A percentile compares a stretch with the other conserved stretches of the same genome.
phyloP scores from a whole-genome alignment of 2,888 invertebrate genomes.

The Archips crataeganus region DNA sequence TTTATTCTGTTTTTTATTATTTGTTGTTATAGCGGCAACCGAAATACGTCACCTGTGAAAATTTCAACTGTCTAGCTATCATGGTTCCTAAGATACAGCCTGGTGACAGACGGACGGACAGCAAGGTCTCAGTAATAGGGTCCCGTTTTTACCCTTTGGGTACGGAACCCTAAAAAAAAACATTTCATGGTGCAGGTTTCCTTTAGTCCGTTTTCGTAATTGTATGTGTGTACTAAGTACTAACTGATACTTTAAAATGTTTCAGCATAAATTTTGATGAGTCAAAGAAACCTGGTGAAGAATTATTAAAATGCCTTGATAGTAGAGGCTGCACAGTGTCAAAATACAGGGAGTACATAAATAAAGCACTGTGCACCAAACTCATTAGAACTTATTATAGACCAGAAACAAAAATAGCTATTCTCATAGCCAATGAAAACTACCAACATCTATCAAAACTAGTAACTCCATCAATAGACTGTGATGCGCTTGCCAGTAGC shows the following conservation, averaged over 20 bases:
- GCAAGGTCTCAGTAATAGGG: too few relatives aligned
- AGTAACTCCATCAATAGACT: constrained; percentile 76
- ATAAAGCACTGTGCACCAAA: constrained; percentile 55
- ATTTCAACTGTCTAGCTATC: too few relatives aligned
- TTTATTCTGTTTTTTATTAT: too few relatives aligned
- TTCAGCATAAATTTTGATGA: constrained; percentile 63
- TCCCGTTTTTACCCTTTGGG: too few relatives aligned
- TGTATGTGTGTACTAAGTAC: too few relatives aligned
- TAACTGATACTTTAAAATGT: constrained; percentile 11
- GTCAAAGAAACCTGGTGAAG: constrained; percentile 67
- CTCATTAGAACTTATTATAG: constrained; percentile 65
- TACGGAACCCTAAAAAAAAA: too few relatives aligned
- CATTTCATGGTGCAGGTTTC: too few relatives aligned
- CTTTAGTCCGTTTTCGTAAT: too few relatives aligned
- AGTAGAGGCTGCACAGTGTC: constrained; percentile 61
- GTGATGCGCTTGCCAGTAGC: constrained; percentile 67
- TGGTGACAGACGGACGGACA: too few relatives aligned
- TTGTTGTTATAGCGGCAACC: too few relatives aligned
- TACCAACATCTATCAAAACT: constrained; percentile 72
- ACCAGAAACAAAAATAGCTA: constrained; percentile 74
- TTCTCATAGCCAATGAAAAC: constrained; percentile 76
- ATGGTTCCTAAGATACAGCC: too few relatives aligned
- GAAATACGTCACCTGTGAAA: too few relatives aligned
- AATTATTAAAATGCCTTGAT: constrained; percentile 69
- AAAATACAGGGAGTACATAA: constrained; percentile 59